Evolutionary conservation across 2,113 vertebrate species (phyloP).

Genomic region (Ptilorrhoa leucosticta): DNA sequence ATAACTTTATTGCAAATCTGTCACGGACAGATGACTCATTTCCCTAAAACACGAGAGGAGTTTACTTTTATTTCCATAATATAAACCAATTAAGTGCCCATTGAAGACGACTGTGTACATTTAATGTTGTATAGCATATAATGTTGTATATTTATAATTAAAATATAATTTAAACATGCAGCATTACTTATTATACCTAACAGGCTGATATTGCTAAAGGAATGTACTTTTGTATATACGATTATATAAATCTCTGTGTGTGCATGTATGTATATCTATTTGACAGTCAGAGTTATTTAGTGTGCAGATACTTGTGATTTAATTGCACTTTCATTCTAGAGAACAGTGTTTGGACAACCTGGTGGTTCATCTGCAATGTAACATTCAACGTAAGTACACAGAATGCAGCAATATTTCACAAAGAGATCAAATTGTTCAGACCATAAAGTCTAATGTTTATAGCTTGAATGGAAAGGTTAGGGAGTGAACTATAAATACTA

Average conservation of each 20-base stretch:
- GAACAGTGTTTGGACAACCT: conserved; percentile 70
- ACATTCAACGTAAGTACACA: conserved; percentile 78
- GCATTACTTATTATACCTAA: not conserved
- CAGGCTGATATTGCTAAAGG: not conserved
- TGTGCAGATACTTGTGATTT: not conserved
- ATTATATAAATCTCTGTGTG: not conserved
- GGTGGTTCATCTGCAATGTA: conserved; percentile 78
- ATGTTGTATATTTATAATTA: not conserved
- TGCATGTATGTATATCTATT: not conserved
- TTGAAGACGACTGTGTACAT: not conserved
- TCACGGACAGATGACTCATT: not conserved
- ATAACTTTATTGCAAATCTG: not conserved
- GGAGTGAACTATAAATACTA: not conserved
- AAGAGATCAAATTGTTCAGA: not conserved
- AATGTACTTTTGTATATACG: not conserved
- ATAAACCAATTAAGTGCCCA: not conserved
- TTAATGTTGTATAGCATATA: not conserved
- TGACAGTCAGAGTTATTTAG: not conserved
- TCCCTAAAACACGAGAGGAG: not conserved
- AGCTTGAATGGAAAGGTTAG: not conserved
- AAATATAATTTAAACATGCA: not conserved
- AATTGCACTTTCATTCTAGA: conserved; percentile 73
- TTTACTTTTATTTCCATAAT: not conserved
- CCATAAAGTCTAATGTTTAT: not conserved
- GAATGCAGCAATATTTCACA: not conserved